These are phyloP conservation scores for Hyposmocoma kahamanoa DNA, from an alignment of 1,140 invertebrate species.

Conservation along the genomic window DNA sequence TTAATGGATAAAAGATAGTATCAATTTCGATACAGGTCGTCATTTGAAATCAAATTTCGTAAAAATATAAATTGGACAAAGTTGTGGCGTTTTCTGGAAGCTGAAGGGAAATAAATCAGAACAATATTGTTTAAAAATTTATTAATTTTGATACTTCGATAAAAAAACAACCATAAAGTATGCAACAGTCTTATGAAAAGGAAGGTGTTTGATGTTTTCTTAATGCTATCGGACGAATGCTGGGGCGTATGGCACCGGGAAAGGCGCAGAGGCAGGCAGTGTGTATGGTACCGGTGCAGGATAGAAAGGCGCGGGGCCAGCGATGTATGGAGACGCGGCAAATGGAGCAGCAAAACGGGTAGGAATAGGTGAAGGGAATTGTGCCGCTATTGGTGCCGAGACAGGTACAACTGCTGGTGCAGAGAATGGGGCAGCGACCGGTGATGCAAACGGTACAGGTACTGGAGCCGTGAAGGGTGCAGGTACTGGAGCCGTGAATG, in stretches of 20 bases:
- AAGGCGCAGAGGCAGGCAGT: conserved; percentile 32
- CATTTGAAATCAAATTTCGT: too few species aligned
- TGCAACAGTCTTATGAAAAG: conserved; percentile 37
- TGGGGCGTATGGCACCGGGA: conserved; percentile 42
- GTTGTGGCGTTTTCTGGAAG: too few species aligned
- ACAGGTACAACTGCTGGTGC: conserved; percentile 13
- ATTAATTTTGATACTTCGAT: too few species aligned
- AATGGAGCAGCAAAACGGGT: conserved; percentile 8
- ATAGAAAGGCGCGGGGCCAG: conserved; percentile 27
- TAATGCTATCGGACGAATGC: conserved; percentile 64
- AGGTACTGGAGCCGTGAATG: conserved; percentile 28
- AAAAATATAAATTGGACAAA: too few species aligned
- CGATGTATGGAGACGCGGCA: conserved; percentile 11
- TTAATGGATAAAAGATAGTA: too few species aligned
- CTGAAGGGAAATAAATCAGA: too few species aligned
- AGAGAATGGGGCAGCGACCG: conserved; percentile 15
- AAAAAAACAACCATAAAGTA: too few species aligned
- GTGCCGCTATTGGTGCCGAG: conserved; percentile 15
- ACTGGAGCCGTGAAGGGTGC: conserved; percentile 21
- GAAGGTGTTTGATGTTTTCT: conserved; percentile 50
- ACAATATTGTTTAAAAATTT: too few species aligned
- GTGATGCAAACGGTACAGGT: conserved; percentile 20
- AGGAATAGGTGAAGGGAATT: too few species aligned
- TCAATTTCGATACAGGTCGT: too few species aligned
- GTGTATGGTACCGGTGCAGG: conserved; percentile 30